Percentiles rank a stretch among this genome's conserved stretches.
These are phyloP conservation scores for Drosophila cracens DNA, from an alignment of 2,888 invertebrate species.

Conservation along the genomic window DNA sequence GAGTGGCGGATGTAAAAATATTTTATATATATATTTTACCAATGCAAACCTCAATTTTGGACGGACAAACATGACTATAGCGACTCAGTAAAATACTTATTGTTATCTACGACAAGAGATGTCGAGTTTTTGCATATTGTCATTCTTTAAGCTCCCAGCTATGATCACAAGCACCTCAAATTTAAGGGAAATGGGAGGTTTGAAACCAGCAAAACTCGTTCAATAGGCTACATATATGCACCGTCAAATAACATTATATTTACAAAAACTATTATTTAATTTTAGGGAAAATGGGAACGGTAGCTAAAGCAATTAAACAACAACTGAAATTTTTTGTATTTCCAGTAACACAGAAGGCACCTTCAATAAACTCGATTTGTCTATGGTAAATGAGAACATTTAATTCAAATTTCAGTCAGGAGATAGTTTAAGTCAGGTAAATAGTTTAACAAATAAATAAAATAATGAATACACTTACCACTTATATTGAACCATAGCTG, in stretches of 20 bases:
- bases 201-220: neutral
- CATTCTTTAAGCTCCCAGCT: neutral
- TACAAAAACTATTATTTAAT: neutral
- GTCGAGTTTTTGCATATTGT: neutral
- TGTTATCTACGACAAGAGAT: neutral
- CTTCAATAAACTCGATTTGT: neutral
- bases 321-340: neutral
- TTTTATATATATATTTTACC: neutral
- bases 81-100: neutral
- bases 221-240: neutral
- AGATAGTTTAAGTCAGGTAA: too few relatives aligned
- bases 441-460: neutral
- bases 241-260: neutral
- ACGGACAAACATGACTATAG: neutral
- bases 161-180: neutral
- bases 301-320: neutral
- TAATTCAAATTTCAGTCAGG: too few relatives aligned
- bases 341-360: neutral
- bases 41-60: neutral
- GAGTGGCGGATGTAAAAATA: neutral
- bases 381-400: too few relatives aligned
- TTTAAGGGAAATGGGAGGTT: neutral
- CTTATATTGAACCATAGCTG: constrained; percentile 96
- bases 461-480: constrained; percentile 86
- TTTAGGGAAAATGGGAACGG: neutral